Evolutionary conservation across 2,888 invertebrate species (phyloP), one percentile per base, ranked within the genome.

Genomic region (Scaptomyza cyrtandrae): DNA sequence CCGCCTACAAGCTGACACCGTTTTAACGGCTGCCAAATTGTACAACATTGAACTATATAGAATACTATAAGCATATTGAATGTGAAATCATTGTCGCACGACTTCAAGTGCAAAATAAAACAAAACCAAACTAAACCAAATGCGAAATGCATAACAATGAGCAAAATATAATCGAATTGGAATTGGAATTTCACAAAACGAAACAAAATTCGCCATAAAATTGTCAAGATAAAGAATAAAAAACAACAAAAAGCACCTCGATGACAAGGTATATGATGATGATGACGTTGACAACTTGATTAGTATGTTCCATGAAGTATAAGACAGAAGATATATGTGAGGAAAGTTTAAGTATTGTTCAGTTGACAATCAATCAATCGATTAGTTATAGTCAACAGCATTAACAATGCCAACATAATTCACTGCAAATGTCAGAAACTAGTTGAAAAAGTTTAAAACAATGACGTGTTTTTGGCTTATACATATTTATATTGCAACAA

Each of bases 31-130:
- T 71, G 76, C 76, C 76, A 76, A 77, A 62, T 31, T 77, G 69
- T 50, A 49, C 70, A 78, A 49, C 83, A 88, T 72, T 83, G 83
- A 88, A 86, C 83, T 70, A 88, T 55, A 83, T 75, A 82, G 86
- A 80, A 85, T 75, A 64, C 67, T 49, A 57, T 43, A 37, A 44
- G 41, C 48, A 46, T 46, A 45, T 59, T 70, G 57, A 67, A 62
- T 75, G 71, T 54, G 69, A 77, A 75, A 77, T 63, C 69, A 84
- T 65, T 78, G 81, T 78, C 67, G 48, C 85, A 78, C 87, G 75
- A 81, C 41, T 76, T 39, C 7, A 6, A n/a, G 19, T 61, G 50
- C 49, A 44, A 53, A 50, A 69, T 31, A 31, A 6, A n/a, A n/a
- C n/a, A 69, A 37, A 31, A 6, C 35, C 13, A 24, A 37, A 14